A percentile compares a stretch with the other conserved stretches of the same genome.
Evolutionary conservation across 2,113 vertebrate species (phyloP).

Genomic region (Myrmecobius fasciatus): DNA sequence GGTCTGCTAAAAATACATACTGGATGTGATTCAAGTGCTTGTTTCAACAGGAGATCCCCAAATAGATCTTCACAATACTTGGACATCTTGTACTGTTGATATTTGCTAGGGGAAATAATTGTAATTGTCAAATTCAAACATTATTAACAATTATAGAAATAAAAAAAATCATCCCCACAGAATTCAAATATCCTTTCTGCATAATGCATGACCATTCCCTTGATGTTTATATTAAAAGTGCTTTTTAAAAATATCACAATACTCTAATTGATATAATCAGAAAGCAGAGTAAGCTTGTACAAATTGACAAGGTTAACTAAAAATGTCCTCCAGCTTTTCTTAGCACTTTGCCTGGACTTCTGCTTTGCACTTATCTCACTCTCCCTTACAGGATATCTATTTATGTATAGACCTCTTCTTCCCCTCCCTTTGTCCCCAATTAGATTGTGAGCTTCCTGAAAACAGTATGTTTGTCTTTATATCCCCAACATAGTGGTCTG

Average conservation of each 20-base stretch:
- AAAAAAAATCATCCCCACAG: constrained; percentile 47
- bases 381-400: neutral
- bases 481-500: neutral
- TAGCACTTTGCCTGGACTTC: neutral
- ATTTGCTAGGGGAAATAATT: constrained; percentile 90
- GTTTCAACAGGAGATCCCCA: constrained; percentile 96
- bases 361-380: neutral
- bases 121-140: constrained; percentile 70
- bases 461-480: neutral
- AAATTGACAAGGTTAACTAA: constrained; percentile 53
- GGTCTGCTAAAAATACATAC: constrained; percentile 83
- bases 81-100: constrained; percentile 99
- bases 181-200: constrained; percentile 41
- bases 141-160: constrained; percentile 56
- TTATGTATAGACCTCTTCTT: neutral
- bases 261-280: constrained; percentile 38
- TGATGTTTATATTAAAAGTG: constrained; percentile 34
- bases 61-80: constrained; percentile 99
- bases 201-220: constrained; percentile 40
- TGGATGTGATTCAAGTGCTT: constrained; percentile 91
- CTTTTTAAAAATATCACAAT: constrained; percentile 57
- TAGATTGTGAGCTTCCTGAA: neutral
- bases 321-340: constrained; percentile 41
- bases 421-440: neutral
- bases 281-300: neutral